Evolutionary conservation across 1,140 invertebrate genomes (phyloP), one percentile per base, ranked within the genome.

Genomic region (Zaprionus camerounensis): DNA sequence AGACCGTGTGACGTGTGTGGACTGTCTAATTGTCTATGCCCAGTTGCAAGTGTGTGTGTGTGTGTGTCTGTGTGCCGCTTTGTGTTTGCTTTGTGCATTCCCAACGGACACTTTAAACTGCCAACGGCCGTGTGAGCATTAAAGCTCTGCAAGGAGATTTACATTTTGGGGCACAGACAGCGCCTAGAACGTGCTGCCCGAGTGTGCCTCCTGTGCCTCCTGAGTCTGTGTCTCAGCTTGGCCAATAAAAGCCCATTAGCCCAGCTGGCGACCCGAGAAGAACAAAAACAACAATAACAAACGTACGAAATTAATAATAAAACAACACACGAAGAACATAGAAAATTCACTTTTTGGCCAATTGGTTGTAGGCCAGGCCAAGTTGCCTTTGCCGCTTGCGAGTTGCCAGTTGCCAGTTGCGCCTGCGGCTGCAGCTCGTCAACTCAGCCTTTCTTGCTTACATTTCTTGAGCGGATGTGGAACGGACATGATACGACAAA

Each of bases 231-330:
- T 67, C 57, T 53, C 12, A 56, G 26, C 44, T 9, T 56, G 61
- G 46, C 49, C 55, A 76, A 81, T 76, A 88, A 78, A 69, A 63
- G 81, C 58, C 71, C 70, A 88, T 90, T 88, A 88, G 71, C 71
- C 56, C 68, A 81, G 56, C 73, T 78, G 76, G 49, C 51, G 70
- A 61, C 72, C 56, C 65, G 28, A 66, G 38, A 55, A 26, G 22
- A 34, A 69, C 36, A 44, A 58, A 34, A 3, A 17, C 67, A 49
- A 51, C 22, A 66, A 53, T 53, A 63, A 57, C 73, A 78, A 75
- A 78, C 64, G 64, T 69, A 80, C 67, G 69, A 86, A 83, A 87
- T 83, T 87, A 88, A 88, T 88, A 88, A 88, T 88, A 90, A 88
- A 88, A 90, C 81, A 88, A 90, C 78, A 84, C 46, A 67, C 20